phyloP scores from a whole-genome alignment of 2,113 vertebrate genomes.

The Electrona antarctica region DNA sequence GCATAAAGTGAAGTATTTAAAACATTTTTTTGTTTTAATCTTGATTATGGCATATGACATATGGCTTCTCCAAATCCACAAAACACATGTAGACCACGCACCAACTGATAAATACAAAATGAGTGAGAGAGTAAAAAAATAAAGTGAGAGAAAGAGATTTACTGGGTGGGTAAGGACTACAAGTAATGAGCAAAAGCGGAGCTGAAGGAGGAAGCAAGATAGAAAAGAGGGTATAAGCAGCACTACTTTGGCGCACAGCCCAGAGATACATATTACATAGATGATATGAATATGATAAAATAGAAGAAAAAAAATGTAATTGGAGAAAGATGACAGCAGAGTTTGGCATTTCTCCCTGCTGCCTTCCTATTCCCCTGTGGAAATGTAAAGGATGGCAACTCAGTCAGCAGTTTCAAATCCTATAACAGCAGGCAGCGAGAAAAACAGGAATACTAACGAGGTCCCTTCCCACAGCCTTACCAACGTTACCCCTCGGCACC shows the following conservation, averaged over 20 bases:
- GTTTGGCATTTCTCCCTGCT: neutral
- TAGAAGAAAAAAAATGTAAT: neutral
- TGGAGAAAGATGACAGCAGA: neutral
- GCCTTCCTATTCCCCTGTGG: neutral
- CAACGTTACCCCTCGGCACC: conserved; percentile 11
- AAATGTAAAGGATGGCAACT: neutral
- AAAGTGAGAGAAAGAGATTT: conserved; percentile 13
- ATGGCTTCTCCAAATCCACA: too few species aligned
- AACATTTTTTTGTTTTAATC: too few species aligned
- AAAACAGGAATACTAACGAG: neutral
- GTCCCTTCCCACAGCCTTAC: neutral
- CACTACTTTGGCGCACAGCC: neutral
- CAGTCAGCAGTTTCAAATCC: neutral
- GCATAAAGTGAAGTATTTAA: too few species aligned
- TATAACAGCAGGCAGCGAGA: conserved; percentile 5
- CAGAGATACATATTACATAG: neutral
- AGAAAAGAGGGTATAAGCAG: neutral
- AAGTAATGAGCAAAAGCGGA: neutral
- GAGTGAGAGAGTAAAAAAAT: conserved; percentile 24
- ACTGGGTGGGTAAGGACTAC: neutral
- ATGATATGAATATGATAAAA: neutral
- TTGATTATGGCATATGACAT: too few species aligned
- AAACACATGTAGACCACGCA: too few species aligned
- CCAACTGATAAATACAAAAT: conserved; percentile 14
- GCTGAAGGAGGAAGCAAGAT: neutral